Conservation (phyloP, 2,888 invertebrate genomes). For the Diploptera punctata region DNA sequence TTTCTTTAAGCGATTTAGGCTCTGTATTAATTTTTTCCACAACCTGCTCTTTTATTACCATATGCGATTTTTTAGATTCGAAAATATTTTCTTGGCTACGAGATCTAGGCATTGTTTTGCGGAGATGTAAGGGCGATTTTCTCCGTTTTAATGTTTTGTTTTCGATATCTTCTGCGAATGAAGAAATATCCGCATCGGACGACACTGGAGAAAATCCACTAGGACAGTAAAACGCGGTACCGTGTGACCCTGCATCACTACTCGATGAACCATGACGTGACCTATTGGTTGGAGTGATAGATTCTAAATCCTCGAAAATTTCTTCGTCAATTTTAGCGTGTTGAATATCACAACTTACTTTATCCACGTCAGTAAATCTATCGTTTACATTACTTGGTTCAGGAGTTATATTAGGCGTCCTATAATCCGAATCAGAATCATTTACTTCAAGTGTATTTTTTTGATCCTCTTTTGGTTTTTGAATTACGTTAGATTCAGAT, state of each 20-base stretch:
- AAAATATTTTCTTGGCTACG: conserved; percentile 7
- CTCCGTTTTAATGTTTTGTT: background rate
- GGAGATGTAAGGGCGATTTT: background rate
- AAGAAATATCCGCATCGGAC: conserved; percentile 8
- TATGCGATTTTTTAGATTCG: background rate
- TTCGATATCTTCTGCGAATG: background rate
- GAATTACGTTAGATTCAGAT: no score
- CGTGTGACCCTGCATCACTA: conserved; percentile 63
- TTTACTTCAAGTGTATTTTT: no score
- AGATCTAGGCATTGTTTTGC: background rate
- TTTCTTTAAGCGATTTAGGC: conserved; percentile 60
- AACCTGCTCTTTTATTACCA: conserved; percentile 37
- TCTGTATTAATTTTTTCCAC: background rate
- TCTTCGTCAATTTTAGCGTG: conserved; percentile 50
- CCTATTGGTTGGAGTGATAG: conserved; percentile 50
- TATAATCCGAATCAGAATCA: no score
- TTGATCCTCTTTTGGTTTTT: no score
- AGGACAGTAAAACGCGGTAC: conserved; percentile 73
- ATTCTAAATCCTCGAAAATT: conserved; percentile 41
- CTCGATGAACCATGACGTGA: conserved; percentile 55
- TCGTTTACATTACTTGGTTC: no score
- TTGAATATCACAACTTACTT: no score
- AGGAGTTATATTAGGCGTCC: no score
- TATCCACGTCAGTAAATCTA: no score
- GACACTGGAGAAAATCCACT: conserved; percentile 27